phyloP scores from a whole-genome alignment of 2,797 vertebrate species.

The Triplophysa yarkandensis region DNA sequence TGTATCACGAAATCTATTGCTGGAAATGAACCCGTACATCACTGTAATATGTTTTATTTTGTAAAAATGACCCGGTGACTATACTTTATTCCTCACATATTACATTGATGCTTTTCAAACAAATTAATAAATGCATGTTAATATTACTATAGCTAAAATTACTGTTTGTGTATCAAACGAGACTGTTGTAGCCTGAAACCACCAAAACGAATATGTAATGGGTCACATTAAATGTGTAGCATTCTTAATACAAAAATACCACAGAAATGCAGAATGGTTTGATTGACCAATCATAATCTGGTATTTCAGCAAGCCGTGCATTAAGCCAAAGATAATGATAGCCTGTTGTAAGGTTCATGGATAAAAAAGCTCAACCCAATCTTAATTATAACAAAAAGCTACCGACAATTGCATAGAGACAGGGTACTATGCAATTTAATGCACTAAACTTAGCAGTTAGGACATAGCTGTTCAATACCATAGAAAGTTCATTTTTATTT shows the following conservation, averaged over 20 bases:
- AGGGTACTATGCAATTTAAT: constrained; percentile 10
- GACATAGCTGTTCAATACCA: not conserved
- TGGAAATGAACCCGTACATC: not conserved
- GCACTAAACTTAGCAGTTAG: constrained; percentile 1
- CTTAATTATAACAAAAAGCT: constrained; percentile 7
- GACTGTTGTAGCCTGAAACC: not conserved
- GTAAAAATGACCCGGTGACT: not conserved
- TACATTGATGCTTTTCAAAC: not conserved
- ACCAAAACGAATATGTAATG: not conserved
- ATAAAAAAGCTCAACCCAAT: constrained; percentile 18
- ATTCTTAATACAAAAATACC: not conserved
- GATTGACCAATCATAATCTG: not conserved
- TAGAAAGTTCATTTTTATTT: not conserved
- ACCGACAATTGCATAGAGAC: constrained; percentile 22
- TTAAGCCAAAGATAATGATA: constrained; percentile 25
- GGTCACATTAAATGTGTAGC: not conserved
- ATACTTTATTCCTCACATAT: no score
- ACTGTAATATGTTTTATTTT: not conserved
- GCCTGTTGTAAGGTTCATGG: constrained; percentile 1
- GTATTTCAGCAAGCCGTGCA: not conserved
- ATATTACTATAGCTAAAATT: constrained; percentile 1
- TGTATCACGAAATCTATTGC: not conserved
- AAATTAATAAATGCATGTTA: not conserved
- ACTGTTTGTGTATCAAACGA: not conserved
- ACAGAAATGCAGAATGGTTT: not conserved